Evolutionary conservation across 1,140 invertebrate genomes (phyloP), one percentile per base, ranked within the genome.

Genomic region (Helicorthomorpha holstii): DNA sequence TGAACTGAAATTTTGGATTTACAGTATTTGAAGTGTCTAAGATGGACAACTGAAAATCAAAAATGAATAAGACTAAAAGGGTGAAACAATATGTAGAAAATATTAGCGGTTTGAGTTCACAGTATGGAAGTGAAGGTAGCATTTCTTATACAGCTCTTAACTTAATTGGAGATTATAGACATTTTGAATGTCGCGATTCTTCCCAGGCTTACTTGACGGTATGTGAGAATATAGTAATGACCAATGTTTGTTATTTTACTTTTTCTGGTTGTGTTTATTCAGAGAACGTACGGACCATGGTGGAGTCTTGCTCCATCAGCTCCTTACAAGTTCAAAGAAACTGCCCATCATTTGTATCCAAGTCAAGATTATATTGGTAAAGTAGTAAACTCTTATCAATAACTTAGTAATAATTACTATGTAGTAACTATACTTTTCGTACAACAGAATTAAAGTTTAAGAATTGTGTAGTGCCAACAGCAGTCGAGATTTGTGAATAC

Each of bases 271-370:
- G 29, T 34, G 29, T 7, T 34, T 34, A 34, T 34, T 10, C 61
- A 92, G 87, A 77, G 85, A 69, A 86, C 84, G 3, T 91, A 90
- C 70, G 88, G 88, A 12, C 78, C 72, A 50, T 93, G 87, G 87
- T 91, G 87, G 86, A 75, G 83, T 38, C 70, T 78, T 59, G 80
- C 79, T 2, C 83, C 83, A 44, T 84, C 82, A 12, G 72, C 68
- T 57, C 73, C 74, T 55, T 65, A 69, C 53, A 74, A 80, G 58
- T 87, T 83, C 58, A 80, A 53, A 26, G 57, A 59, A 21, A 49
- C 7, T 24, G 24, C 51, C 60, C 82, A 74, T 75, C 78, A 27
- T 79, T 82, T 63, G 82, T 83, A 63, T 76, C 77, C 61, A 73
- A 76, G 83, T 63, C 79, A 89, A 64, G 88, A 93, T 73, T 93